Evolutionary conservation across 2,113 vertebrate genomes (phyloP), one percentile per base, ranked within the genome.

Genomic region (Dicaeum eximium): DNA sequence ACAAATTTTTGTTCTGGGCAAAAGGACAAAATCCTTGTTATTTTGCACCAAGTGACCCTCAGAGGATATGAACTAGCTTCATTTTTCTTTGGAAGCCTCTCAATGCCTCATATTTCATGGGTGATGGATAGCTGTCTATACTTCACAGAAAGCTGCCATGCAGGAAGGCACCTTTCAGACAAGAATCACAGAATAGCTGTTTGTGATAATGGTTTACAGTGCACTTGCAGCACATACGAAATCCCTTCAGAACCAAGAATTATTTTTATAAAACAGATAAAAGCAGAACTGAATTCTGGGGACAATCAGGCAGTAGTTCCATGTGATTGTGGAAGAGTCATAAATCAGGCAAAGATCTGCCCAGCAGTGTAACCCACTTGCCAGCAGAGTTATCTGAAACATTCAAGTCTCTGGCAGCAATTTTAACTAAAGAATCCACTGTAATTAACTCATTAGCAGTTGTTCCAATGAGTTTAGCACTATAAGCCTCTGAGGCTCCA

Each of bases 381-480:
- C 89, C 95, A 96, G 92, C 86, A 89, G 60, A 91, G 69, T 94
- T 95, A 96, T 92, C 86, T 65, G 40, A 94, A 75, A 86, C 65
- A 90, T 58, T 91, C 64, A 96, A 95, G 66, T 89, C 80, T 92
- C 86, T 78, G 72, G 82, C 93, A 94, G 69, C 67, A 95, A 74
- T 94, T 91, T 95, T 73, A 97, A 93, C 66, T 94, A 92, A 95
- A 80, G 91, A 92, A 69, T 95, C 61, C 87, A 70, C 80, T 75
- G 88, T 77, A 95, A 97, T 97, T 96, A 97, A 95, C 92, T 96
- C 87, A 92, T 96, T 96, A 96, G 82, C 66, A 90, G 79, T 96
- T 57, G 53, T 92, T 96, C 86, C 69, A 96, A 92, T 47, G 50
- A 88, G 73, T 97, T 95, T 96, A 97, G 94, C 86, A 91, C 80